Percentiles rank a stretch among this genome's conserved stretches.
Conservation (phyloP, 2,113 vertebrate genomes). For the Pachyramphus minor region DNA sequence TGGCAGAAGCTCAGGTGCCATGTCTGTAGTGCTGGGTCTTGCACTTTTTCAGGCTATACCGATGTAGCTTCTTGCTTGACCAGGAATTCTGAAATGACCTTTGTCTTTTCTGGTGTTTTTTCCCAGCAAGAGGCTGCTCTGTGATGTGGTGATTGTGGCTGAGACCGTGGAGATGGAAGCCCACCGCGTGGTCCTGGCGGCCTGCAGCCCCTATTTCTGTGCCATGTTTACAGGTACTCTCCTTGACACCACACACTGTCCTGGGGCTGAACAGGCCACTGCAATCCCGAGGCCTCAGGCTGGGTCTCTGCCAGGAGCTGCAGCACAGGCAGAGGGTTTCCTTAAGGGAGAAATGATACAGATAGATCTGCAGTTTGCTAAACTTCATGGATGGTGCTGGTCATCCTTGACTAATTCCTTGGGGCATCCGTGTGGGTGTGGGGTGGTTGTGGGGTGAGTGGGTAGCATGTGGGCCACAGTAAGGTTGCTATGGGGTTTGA, state of each 20-base stretch:
- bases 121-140: constrained; percentile 88
- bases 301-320: background rate
- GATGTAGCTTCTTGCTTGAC: background rate
- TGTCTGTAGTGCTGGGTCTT: background rate
- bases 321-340: background rate
- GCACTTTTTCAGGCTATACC: background rate
- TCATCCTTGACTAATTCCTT: background rate
- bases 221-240: constrained; percentile 96
- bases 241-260: background rate
- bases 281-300: background rate
- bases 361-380: background rate
- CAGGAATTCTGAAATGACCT: background rate
- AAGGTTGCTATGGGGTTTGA: background rate
- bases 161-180: constrained; percentile 89
- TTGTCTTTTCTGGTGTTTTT: constrained; percentile 49
- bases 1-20: background rate
- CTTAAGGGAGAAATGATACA: background rate
- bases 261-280: fast-evolving
- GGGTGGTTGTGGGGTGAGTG: background rate
- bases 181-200: constrained; percentile 89
- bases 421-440: background rate
- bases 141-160: constrained; percentile 93
- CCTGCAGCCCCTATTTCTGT: constrained; percentile 96
- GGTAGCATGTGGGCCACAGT: background rate
- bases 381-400: background rate